Evolutionary conservation across 2,888 invertebrate genomes (phyloP).

Genomic region (Agonopterix alstromeriana): DNA sequence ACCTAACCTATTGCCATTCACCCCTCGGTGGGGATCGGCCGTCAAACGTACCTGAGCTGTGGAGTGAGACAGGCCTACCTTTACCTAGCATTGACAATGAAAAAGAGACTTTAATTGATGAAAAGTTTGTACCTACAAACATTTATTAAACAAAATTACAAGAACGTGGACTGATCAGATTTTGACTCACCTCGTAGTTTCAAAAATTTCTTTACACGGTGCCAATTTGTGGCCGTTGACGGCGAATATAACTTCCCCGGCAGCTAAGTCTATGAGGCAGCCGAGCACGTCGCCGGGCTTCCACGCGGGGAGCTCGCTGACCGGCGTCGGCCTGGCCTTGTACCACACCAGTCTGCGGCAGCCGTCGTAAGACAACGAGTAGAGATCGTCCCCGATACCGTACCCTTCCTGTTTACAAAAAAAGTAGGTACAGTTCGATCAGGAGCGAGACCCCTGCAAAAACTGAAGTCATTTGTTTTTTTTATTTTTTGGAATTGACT

Average conservation of each 20-base stretch:
- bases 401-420: slow-evolving; percentile 84
- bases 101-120: no score
- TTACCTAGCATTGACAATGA: no score
- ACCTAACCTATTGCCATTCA: no score
- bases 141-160: no score
- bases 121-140: no score
- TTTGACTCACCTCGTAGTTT: slow-evolving; percentile 80
- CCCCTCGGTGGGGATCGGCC: no score
- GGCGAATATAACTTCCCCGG: slow-evolving; percentile 85
- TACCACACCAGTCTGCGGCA: slow-evolving; percentile 94
- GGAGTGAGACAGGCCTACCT: no score
- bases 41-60: no score
- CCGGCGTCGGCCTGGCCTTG: slow-evolving; percentile 83
- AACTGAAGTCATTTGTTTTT: no score
- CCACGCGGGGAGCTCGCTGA: slow-evolving; percentile 81
- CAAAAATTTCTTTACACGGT: slow-evolving; percentile 85
- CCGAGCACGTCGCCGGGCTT: slow-evolving; percentile 90
- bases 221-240: slow-evolving; percentile 86
- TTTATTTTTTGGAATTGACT: no score
- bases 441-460: no score
- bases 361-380: slow-evolving; percentile 94
- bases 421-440: no score
- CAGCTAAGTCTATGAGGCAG: slow-evolving; percentile 87
- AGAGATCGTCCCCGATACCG: slow-evolving; percentile 95
- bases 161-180: neutral